Evolutionary conservation across 2,113 vertebrate species (phyloP), one percentile per base, ranked within the genome.

Genomic region (Mus pahari): DNA sequence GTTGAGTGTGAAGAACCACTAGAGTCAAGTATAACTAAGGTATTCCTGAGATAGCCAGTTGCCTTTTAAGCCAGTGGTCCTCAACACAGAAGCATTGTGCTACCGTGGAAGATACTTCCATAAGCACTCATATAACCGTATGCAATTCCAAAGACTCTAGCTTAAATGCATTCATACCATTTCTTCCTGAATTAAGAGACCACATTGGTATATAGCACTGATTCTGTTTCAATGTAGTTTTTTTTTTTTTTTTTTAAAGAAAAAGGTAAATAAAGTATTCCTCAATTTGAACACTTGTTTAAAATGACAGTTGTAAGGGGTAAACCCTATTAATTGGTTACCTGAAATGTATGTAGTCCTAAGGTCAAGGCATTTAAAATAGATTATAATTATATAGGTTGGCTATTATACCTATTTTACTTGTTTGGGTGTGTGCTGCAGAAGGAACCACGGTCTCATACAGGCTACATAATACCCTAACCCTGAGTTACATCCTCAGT

Each of bases 321-420:
- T 26, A 89, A 48, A 70, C 8, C n/a, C 88, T 45, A 39, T 83
- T 90, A 58, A 45, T 84, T 91, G 92, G 0, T 64, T 14, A 48
- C 86, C 78, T 95, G 81, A 92, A 96, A 92, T 83, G 70, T 50
- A 28, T 82, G 50, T 33, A 42, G 19, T 92, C 77, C 48, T 48
- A 97, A 92, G 20, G 70, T 92, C 48, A 95, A 90, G 84, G 53
- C 70, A 73, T 92, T 94, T 36, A 66, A 91, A 89, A 92, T 50
- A 5, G 24, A 89, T 20, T 93, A 55, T 42, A 83, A 62, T 2
- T 75, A 50, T 48, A 36, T 26, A 91, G 62, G 91, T 86, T 7
- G 31, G 48, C 33, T 53, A 82, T 33, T 53, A 53, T 55, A 36
- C 77, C 48, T 33, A 79, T 33, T 79, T 79, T 58, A 31, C 55